Evolutionary conservation across 2,888 invertebrate species (phyloP), one percentile per base, ranked within the genome.

Genomic region (Pyrrhosoma nymphula): DNA sequence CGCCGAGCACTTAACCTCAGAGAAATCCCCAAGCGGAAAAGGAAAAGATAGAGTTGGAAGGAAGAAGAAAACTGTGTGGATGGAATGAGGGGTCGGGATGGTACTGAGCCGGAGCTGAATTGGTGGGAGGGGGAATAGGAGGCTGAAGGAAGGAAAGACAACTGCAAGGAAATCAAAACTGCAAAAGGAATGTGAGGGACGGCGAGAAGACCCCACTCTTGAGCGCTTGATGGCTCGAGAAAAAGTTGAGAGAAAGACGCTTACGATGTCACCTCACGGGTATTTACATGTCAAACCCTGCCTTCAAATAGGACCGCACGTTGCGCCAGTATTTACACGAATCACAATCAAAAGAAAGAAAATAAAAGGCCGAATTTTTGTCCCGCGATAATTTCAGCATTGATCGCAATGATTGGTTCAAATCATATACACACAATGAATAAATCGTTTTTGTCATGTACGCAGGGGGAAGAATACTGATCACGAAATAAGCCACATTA

Each of bases 1-100:
- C 39, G 23, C 39, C 20, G 55, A 69, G 93, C 93, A 93, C 75
- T 93, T 91, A 91, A 69, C 63, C 91, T 14, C 91, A 23, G 63
- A 91, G 60, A 69, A 26, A 69, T 69, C 69, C 63, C 47, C 93
- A 47, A 69, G 47, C 56, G 60, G 60, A 63, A 91, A 39, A 60
- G 91, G 8, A 91, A 39, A 91, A 39, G 69, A 60, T 60, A 14
- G 20, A 12, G 12, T 3, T 60, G 3, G 63, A 69, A n/a, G 39
- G 39, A 8, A 47, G 2, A 8, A 47, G 8, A 47, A 47, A n/a
- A n/a, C n/a, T n/a, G n/a, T n/a, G 90, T 56, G 18, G n/a, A 56
- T 18, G 60, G 30, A 60, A 56, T 18, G 63, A 60, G 30, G 90
- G 30, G 16, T 30, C 0, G 35, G 63, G 14, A 18, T 47, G 47